Conservation (phyloP, 1,140 invertebrate species). For the Tachypleus tridentatus region DNA sequence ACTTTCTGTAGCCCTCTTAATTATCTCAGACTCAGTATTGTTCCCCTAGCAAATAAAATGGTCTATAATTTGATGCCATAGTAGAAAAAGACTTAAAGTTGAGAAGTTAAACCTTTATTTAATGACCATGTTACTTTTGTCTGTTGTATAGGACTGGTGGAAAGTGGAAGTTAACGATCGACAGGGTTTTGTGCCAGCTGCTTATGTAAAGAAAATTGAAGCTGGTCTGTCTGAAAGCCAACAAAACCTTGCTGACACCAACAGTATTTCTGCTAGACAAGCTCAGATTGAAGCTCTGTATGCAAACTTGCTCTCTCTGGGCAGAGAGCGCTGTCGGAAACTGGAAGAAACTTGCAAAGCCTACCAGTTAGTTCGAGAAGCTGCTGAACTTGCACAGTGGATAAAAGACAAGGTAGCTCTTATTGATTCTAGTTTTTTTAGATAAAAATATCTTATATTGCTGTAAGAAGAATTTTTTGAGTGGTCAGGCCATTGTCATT, state of each 20-base stretch:
- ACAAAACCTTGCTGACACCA: conserved; percentile 80
- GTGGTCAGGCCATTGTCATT: no score
- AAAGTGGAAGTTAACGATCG: conserved; percentile 98
- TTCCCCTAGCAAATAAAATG: not conserved
- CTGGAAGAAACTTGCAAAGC: conserved; percentile 94
- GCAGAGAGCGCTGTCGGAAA: conserved; percentile 87
- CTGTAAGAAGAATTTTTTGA: not conserved
- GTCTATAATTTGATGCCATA: no score
- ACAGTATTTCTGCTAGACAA: conserved; percentile 87
- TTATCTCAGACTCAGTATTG: not conserved
- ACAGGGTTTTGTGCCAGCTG: conserved; percentile 95
- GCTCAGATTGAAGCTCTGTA: conserved; percentile 85
- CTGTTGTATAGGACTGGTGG: conserved; percentile 86
- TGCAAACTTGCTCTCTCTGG: conserved; percentile 73
- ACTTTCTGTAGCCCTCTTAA: no score
- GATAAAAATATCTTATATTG: no score
- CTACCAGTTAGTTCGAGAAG: conserved; percentile 92
- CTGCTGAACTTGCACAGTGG: conserved; percentile 95
- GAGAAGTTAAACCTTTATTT: no score
- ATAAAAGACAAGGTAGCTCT: conserved; percentile 75
- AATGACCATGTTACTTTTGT: no score
- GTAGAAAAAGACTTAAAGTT: no score
- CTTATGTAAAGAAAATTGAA: conserved; percentile 90
- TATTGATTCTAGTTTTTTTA: no score
- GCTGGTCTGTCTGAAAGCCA: conserved; percentile 84